phyloP scores from a whole-genome alignment of 2,888 invertebrate species.

The Anoncus sp. region DNA sequence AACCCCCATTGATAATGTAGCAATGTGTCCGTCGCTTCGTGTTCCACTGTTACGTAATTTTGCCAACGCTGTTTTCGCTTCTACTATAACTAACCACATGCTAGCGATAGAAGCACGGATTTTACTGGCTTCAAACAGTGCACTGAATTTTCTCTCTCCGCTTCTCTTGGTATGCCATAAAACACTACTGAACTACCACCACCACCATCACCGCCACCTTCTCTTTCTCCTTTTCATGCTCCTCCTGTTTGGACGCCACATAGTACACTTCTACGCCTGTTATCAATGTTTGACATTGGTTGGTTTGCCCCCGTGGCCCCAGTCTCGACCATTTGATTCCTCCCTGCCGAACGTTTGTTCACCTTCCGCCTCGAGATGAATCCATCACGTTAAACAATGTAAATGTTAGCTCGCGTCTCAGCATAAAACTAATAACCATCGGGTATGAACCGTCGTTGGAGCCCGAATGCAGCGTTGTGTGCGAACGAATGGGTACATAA shows the following conservation, averaged over 20 bases:
- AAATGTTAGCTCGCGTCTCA: slow-evolving; percentile 80
- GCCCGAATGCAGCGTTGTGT: slow-evolving; percentile 9
- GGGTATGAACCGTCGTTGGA: neutral
- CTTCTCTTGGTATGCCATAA: slow-evolving; percentile 19
- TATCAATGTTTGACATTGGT: slow-evolving; percentile 64
- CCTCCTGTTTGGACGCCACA: slow-evolving; percentile 18
- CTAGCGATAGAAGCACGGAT: slow-evolving; percentile 11
- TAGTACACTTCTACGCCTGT: slow-evolving; percentile 5
- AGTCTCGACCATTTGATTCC: slow-evolving; percentile 25
- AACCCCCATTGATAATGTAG: slow-evolving; percentile 70
- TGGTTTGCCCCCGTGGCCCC: slow-evolving; percentile 26
- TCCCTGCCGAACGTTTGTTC: slow-evolving; percentile 10
- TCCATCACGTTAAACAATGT: slow-evolving; percentile 82
- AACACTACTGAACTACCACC: slow-evolving; percentile 7
- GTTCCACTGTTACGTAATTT: slow-evolving; percentile 49
- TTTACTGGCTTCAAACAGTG: slow-evolving; percentile 22
- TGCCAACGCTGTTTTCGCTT: slow-evolving; percentile 51
- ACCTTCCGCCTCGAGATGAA: slow-evolving; percentile 76
- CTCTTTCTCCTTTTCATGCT: neutral
- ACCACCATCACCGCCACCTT: neutral
- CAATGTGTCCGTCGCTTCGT: slow-evolving; percentile 51
- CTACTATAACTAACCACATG: slow-evolving; percentile 7
- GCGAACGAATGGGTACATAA: neutral
- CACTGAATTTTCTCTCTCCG: neutral
- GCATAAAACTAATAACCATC: slow-evolving; percentile 82